Conservation (phyloP, 1,140 invertebrate species). For the Hylaeus anthracinus region DNA sequence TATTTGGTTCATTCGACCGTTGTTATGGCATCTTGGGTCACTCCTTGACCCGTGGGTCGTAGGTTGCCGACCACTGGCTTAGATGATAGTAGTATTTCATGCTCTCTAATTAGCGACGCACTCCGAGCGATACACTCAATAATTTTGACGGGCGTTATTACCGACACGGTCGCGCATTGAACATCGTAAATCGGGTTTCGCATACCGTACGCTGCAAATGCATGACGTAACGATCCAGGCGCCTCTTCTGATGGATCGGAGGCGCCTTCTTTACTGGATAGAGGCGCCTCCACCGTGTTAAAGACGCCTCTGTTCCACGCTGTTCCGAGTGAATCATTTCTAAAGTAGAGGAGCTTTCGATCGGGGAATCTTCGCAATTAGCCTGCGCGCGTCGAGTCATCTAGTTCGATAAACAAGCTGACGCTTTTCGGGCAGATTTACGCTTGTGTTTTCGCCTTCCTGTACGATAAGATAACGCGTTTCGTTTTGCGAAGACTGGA, state of each 20-base stretch:
- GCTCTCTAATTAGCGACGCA: constrained; percentile 4
- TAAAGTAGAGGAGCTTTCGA: background rate
- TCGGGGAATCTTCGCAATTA: background rate
- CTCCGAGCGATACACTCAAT: constrained; percentile 14
- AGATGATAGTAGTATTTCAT: constrained; percentile 3
- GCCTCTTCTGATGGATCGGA: constrained; percentile 40
- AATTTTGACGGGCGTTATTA: constrained; percentile 33
- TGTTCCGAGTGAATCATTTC: constrained; percentile 37
- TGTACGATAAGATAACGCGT: background rate
- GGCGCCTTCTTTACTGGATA: constrained; percentile 22
- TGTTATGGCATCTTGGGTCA: no score
- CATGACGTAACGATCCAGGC: constrained; percentile 43
- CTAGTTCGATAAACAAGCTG: background rate
- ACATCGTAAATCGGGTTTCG: constrained; percentile 34
- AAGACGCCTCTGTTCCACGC: constrained; percentile 37
- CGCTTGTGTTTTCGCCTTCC: background rate
- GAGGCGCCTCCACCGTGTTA: constrained; percentile 29
- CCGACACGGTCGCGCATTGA: constrained; percentile 12
- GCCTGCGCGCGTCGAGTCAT: background rate
- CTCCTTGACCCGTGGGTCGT: no score
- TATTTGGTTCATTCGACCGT: no score
- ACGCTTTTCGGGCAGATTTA: background rate
- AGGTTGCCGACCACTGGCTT: no score
- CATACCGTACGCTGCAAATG: constrained; percentile 38
- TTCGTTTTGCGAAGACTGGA: background rate